Percentiles rank a stretch among this genome's conserved stretches.
Conservation (phyloP, 1,140 invertebrate species). For the Piezodorus guildinii region DNA sequence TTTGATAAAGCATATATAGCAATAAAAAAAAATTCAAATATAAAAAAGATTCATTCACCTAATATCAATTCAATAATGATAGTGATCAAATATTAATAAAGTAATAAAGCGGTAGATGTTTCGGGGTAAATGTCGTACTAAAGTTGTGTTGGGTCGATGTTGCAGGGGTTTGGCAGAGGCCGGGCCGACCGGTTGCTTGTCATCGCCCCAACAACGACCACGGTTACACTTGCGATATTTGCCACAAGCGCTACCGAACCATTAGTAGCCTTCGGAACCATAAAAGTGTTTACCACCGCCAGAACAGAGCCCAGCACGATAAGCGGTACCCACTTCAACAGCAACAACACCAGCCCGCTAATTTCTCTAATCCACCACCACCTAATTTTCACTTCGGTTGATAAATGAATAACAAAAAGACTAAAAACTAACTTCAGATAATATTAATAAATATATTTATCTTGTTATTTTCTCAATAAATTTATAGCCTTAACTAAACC, state of each 20-base stretch:
- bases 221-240: slow-evolving; percentile 63
- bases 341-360: slow-evolving; percentile 5
- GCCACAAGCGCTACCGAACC: slow-evolving; percentile 75
- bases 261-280: slow-evolving; percentile 75
- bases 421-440: too few relatives aligned
- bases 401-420: not conserved
- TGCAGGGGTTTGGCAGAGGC: slow-evolving; percentile 25
- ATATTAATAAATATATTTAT: too few relatives aligned
- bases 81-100: too few relatives aligned
- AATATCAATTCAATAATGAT: too few relatives aligned
- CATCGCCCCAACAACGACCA: slow-evolving; percentile 72
- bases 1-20: too few relatives aligned
- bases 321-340: slow-evolving; percentile 10
- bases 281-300: slow-evolving; percentile 71
- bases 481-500: not conserved
- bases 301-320: slow-evolving; percentile 18
- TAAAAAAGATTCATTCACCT: too few relatives aligned
- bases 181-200: slow-evolving; percentile 26
- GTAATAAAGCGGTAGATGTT: not conserved
- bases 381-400: slow-evolving; percentile 3
- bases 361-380: slow-evolving; percentile 2
- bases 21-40: too few relatives aligned
- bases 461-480: too few relatives aligned
- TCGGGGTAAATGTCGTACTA: slow-evolving; percentile 15
- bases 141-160: slow-evolving; percentile 16